Base-by-base conservation (phyloP, 2,888 invertebrate genomes). In the Cinara cedri region DNA sequence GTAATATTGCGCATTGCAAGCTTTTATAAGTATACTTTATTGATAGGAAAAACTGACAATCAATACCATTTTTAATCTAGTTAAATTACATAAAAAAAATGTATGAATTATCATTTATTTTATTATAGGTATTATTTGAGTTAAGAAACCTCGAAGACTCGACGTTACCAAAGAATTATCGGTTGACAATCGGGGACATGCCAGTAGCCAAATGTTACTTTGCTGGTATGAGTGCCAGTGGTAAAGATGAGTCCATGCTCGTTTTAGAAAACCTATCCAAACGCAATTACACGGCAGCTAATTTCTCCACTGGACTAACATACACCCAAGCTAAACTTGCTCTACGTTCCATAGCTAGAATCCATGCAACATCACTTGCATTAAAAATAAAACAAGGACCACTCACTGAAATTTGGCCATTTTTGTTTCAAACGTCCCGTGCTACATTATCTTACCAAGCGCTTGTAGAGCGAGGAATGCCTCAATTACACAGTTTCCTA, bases 391-490 rank as follows among this genome's bases (percentile, higher is more conserved):
- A 83, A 44, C 86, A 87, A 13, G 82, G 82, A 76, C 84, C 86
- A 1, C 84, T 90, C 13, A 87, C 88, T 1, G 88, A 89, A 82
- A 86, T 88, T 65, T 90, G 90, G 83, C 88, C 89, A 19, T 93
- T 93, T 84, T 87, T 93, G 19, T 93, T 93, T 84, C 92, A 93
- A 83, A 92, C 92, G 54, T 91, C 91, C 60, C 88, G 91, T 84
- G 93, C 93, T 0, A 92, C 93, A 0, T 92, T 93, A 83, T 93
- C 93, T 6, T 93, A 93, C 84, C 91, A 93, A 82, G 91, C 93
- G 81, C 87, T 93, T 42, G 91, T 93, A 4, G 90, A 93, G 84
- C 88, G 93, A 81, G 93, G 93, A 1, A 86, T 93, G 24, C 93
- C 93, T 0, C 93, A 93, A 84, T 81, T 84, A 11, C 82, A 83